These are phyloP conservation scores for Gryllus bimaculatus DNA, from an alignment of 1,140 invertebrate genomes.

Conservation along the genomic window DNA sequence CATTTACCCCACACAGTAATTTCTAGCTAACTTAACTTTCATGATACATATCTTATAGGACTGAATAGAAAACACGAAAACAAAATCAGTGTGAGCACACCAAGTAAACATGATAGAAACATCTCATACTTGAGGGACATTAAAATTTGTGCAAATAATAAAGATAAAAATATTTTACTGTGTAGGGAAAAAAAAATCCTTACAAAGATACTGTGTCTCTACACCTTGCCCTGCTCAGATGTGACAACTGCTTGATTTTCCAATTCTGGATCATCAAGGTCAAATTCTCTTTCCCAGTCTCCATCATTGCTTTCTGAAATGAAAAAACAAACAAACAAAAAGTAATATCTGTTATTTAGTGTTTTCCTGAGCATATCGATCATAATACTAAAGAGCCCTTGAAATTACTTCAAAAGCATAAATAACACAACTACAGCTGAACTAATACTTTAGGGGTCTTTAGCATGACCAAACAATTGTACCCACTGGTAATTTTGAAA, in stretches of 20 bases:
- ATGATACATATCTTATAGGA: background rate
- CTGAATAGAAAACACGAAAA: background rate
- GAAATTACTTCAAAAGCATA: too few relatives aligned
- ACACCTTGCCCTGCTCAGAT: background rate
- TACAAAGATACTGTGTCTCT: background rate
- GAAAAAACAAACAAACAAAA: background rate
- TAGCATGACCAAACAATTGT: too few relatives aligned
- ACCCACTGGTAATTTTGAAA: too few relatives aligned
- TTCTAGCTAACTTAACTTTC: background rate
- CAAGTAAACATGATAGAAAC: background rate
- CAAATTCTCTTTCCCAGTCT: constrained; percentile 23
- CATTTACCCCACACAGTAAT: background rate
- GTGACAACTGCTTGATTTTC: background rate
- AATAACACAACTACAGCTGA: too few relatives aligned
- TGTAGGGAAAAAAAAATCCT: background rate
- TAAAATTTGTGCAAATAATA: background rate
- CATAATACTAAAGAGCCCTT: too few relatives aligned
- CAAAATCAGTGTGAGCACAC: background rate
- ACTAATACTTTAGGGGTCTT: too few relatives aligned
- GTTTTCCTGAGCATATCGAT: too few relatives aligned
- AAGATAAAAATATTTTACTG: background rate
- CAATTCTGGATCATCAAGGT: constrained; percentile 18
- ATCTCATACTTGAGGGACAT: background rate
- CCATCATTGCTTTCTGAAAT: constrained; percentile 21
- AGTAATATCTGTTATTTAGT: background rate